Evolutionary conservation across 2,888 invertebrate species (phyloP).

Genomic region (Pediacus dermestoides): DNA sequence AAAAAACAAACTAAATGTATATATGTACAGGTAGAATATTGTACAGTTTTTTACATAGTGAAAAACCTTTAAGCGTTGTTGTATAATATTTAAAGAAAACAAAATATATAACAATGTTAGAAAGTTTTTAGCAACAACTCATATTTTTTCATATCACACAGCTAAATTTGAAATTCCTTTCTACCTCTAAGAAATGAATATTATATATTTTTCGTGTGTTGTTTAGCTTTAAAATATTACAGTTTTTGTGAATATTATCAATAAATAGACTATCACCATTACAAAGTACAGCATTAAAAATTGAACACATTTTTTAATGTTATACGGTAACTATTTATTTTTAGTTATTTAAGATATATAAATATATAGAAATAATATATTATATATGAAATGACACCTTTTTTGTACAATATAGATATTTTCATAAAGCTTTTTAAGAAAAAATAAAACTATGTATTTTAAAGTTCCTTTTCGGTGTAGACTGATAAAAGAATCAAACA

Average conservation of each 20-base stretch:
- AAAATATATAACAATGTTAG: constrained; percentile 42
- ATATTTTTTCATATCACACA: constrained; percentile 41
- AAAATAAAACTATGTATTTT: no score
- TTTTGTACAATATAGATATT: constrained; percentile 17
- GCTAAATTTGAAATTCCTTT: constrained; percentile 25
- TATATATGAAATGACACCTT: constrained; percentile 22
- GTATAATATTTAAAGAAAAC: constrained; percentile 32
- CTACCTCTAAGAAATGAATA: no score
- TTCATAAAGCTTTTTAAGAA: no score
- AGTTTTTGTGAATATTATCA: no score
- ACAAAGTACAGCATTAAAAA: no score
- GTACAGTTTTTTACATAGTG: constrained; percentile 42
- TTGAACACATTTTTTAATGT: no score
- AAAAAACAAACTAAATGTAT: constrained; percentile 19
- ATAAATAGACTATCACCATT: no score
- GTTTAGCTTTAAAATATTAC: constrained; percentile 3
- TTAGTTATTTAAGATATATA: constrained; percentile 14
- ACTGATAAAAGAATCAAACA: constrained; percentile 7
- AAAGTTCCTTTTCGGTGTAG: constrained; percentile 23
- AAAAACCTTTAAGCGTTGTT: constrained; percentile 40
- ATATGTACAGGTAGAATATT: constrained; percentile 28
- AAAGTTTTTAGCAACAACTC: constrained; percentile 34
- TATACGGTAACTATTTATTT: no score
- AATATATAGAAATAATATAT: background rate
- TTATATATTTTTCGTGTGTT: no score